These are phyloP conservation scores for Polyergus mexicanus DNA, from an alignment of 1,140 invertebrate species.

Conservation along the genomic window DNA sequence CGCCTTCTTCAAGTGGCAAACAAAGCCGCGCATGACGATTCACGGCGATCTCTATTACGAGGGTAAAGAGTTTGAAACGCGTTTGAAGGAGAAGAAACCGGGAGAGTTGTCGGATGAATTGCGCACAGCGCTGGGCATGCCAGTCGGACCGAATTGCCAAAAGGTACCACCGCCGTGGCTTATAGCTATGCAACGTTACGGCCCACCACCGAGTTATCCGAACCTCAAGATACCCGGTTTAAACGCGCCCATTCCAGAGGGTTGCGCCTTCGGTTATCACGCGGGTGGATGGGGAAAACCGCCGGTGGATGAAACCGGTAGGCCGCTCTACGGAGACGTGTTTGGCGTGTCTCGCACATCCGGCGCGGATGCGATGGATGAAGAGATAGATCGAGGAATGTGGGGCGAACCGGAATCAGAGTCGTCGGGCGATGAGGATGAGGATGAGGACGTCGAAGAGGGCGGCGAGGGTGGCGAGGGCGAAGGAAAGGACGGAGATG, in stretches of 20 bases:
- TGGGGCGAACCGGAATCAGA: slow-evolving; percentile 99
- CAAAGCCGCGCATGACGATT: slow-evolving; percentile 99
- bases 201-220: slow-evolving; percentile 99
- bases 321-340: slow-evolving; percentile 99
- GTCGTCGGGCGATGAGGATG: slow-evolving; percentile 95
- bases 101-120: slow-evolving; percentile 98
- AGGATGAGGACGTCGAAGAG: slow-evolving; percentile 92
- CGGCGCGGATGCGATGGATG: slow-evolving; percentile 91
- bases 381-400: slow-evolving; percentile 95
- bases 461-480: slow-evolving; percentile 90
- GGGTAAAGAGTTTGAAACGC: slow-evolving; percentile 99
- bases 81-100: slow-evolving; percentile 99
- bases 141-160: slow-evolving; percentile 95
- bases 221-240: slow-evolving; percentile 98
- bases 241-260: slow-evolving; percentile 97
- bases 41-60: slow-evolving; percentile 99
- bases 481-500: slow-evolving; percentile 90
- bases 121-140: slow-evolving; percentile 99
- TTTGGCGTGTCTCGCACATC: slow-evolving; percentile 90
- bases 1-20: slow-evolving; percentile 99
- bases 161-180: slow-evolving; percentile 99
- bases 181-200: slow-evolving; percentile 99
- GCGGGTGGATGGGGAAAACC: slow-evolving; percentile 99
- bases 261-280: slow-evolving; percentile 99
- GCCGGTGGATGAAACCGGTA: slow-evolving; percentile 99